Conservation (phyloP, 2,113 vertebrate species). For the Bucco capensis region DNA sequence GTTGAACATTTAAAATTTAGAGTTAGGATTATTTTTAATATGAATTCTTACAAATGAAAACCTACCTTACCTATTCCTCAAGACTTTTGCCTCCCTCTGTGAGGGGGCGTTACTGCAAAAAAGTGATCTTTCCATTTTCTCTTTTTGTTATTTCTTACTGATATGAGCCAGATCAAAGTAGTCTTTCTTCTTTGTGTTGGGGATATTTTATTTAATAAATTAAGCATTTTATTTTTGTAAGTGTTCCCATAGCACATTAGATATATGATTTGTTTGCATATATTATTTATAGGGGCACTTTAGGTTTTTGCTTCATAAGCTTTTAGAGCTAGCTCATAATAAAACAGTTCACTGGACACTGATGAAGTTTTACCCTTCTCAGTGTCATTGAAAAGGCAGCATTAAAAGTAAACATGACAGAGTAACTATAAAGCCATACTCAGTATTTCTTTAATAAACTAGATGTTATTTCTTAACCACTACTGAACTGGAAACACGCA, state of each 20-base stretch:
- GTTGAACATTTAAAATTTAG: slow-evolving; percentile 59
- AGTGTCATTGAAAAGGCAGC: slow-evolving; percentile 52
- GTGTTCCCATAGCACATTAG: slow-evolving; percentile 57
- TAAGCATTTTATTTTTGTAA: slow-evolving; percentile 73
- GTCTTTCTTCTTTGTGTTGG: slow-evolving; percentile 59
- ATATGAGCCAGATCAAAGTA: slow-evolving; percentile 65
- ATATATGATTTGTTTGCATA: slow-evolving; percentile 63
- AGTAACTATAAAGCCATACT: slow-evolving; percentile 77
- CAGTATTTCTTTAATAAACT: slow-evolving; percentile 68
- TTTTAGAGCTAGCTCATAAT: slow-evolving; percentile 53
- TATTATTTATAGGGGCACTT: slow-evolving; percentile 66
- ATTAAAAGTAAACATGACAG: slow-evolving; percentile 66
- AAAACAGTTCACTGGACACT: slow-evolving; percentile 46
- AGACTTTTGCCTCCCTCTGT: slow-evolving; percentile 75
- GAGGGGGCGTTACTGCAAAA: slow-evolving; percentile 72
- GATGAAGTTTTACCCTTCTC: slow-evolving; percentile 54
- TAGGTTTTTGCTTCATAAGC: slow-evolving; percentile 52
- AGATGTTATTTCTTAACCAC: slow-evolving; percentile 60
- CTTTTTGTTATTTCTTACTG: slow-evolving; percentile 50
- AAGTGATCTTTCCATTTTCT: slow-evolving; percentile 45
- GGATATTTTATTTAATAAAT: slow-evolving; percentile 70
- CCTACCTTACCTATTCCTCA: slow-evolving; percentile 68
- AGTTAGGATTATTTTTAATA: slow-evolving; percentile 69
- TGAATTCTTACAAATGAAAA: slow-evolving; percentile 61
- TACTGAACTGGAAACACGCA: slow-evolving; percentile 57